These are phyloP conservation scores for Synaphobranchus kaupii DNA, from an alignment of 2,797 vertebrate genomes.

Conservation along the genomic window DNA sequence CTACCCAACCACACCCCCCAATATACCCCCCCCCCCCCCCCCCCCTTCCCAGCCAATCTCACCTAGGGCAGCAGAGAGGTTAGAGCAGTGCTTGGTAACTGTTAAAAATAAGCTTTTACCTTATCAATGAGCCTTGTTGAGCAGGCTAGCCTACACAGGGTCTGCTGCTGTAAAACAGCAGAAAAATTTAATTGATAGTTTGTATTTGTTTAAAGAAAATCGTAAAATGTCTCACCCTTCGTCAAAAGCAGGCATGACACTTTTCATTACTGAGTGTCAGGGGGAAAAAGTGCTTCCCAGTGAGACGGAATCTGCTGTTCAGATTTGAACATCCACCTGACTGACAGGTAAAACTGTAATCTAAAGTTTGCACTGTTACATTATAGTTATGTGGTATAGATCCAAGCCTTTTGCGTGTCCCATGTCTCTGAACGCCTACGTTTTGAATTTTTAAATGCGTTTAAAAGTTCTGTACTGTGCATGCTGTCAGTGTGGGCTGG, in stretches of 20 bases:
- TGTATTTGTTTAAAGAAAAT: background rate
- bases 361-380: background rate
- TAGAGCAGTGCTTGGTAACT: too few species aligned
- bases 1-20: too few species aligned
- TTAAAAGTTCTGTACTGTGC: background rate
- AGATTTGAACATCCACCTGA: background rate
- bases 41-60: too few species aligned
- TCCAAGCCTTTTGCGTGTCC: background rate
- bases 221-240: too few species aligned
- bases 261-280: background rate
- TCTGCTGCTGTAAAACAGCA: background rate
- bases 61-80: too few species aligned
- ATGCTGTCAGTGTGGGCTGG: background rate
- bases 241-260: too few species aligned
- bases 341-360: background rate
- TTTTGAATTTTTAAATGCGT: background rate
- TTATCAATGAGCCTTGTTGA: too few species aligned
- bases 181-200: too few species aligned
- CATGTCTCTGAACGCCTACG: background rate
- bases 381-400: background rate
- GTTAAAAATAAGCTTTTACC: too few species aligned
- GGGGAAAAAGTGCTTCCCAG: background rate
- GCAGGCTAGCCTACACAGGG: too few species aligned
- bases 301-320: background rate
- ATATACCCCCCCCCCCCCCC: too few species aligned